A percentile compares a stretch with the other conserved stretches of the same genome.
phyloP scores from a whole-genome alignment of 2,113 vertebrate genomes.

The Peromyscus leucopus region DNA sequence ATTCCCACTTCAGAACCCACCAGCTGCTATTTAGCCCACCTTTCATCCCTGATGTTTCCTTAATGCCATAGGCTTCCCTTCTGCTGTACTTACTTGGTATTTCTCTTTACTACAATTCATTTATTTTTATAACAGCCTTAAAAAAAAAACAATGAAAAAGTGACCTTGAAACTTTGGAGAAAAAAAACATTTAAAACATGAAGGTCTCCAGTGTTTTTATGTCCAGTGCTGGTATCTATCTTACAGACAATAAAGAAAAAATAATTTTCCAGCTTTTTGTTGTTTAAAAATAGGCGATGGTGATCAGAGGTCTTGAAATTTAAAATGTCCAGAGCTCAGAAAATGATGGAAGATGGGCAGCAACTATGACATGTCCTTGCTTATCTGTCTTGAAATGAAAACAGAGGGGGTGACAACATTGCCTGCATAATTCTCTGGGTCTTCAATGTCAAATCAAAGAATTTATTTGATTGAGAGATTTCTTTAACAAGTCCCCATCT shows the following conservation, averaged over 20 bases:
- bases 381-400: constrained; percentile 69
- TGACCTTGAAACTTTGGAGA: constrained; percentile 60
- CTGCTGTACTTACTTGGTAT: constrained; percentile 33
- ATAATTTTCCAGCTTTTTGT: constrained; percentile 13
- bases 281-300: constrained; percentile 60
- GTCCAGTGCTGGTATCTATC: constrained; percentile 6
- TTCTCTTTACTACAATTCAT: constrained; percentile 50
- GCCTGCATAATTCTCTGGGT: constrained; percentile 50
- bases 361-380: constrained; percentile 43
- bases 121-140: constrained; percentile 63
- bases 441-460: constrained; percentile 81
- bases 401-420: constrained; percentile 17
- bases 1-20: constrained; percentile 23
- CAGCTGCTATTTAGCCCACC: neutral
- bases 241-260: constrained; percentile 55
- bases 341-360: constrained; percentile 44
- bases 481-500: constrained; percentile 78
- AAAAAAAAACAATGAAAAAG: constrained; percentile 34
- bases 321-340: constrained; percentile 54
- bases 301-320: constrained; percentile 61
- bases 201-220: constrained; percentile 35
- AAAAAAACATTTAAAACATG: constrained; percentile 58
- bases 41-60: neutral
- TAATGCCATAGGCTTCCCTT: neutral
- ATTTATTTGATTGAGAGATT: constrained; percentile 81